phyloP scores from a whole-genome alignment of 2,888 invertebrate species.

The Bembecia ichneumoniformis region DNA sequence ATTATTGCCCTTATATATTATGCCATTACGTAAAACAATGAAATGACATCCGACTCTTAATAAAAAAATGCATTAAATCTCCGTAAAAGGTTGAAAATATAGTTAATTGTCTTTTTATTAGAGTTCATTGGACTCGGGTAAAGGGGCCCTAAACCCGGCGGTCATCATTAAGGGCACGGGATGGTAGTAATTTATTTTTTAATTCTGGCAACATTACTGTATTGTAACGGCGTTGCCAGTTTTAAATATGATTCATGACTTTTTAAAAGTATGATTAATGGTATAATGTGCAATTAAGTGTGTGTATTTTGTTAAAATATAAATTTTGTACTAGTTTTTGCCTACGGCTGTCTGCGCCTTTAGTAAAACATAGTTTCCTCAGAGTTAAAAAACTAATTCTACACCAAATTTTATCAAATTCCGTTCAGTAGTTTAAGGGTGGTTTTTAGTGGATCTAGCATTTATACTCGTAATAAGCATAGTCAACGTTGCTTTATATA shows the following conservation, averaged over 20 bases:
- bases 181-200: slow-evolving; percentile 19
- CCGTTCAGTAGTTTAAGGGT: not conserved
- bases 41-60: no score
- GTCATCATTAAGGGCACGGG: slow-evolving; percentile 23
- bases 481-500: no score
- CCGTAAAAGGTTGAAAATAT: no score
- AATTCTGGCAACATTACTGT: slow-evolving; percentile 10
- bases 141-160: slow-evolving; percentile 14
- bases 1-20: no score
- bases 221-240: slow-evolving; percentile 5
- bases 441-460: no score
- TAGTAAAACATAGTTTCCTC: no score
- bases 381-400: not conserved
- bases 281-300: not conserved
- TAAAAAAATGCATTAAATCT: no score
- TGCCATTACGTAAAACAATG: no score
- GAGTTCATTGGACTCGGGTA: slow-evolving; percentile 19
- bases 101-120: not conserved
- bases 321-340: no score
- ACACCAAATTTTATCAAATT: not conserved
- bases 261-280: slow-evolving; percentile 12
- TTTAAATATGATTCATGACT: slow-evolving; percentile 18
- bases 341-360: no score
- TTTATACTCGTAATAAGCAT: no score
- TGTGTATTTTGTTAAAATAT: no score